phyloP scores from a whole-genome alignment of 2,113 vertebrate species.

The Thamnophis sirtalis region DNA sequence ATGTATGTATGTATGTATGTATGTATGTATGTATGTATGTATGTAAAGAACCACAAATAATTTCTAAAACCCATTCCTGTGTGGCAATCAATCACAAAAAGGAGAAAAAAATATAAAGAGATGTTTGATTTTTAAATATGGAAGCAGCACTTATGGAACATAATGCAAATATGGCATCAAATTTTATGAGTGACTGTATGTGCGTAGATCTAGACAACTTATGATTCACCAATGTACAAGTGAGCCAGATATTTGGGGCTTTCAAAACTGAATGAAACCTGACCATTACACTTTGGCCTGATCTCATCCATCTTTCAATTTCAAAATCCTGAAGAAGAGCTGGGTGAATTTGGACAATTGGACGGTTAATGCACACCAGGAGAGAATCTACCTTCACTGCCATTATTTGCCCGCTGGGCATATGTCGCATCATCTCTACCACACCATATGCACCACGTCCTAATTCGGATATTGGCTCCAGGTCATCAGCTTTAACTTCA shows the following conservation, averaged over 20 bases:
- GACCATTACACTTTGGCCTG: not conserved
- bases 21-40: no score
- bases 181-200: not conserved
- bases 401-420: conserved; percentile 96
- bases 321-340: not conserved
- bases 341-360: not conserved
- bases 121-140: not conserved
- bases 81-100: not conserved
- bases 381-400: conserved; percentile 87
- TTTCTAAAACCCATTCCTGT: not conserved
- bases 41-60: not conserved
- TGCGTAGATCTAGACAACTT: not conserved
- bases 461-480: conserved; percentile 91
- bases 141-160: not conserved
- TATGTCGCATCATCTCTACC: conserved; percentile 96
- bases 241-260: not conserved
- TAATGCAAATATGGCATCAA: not conserved
- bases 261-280: not conserved
- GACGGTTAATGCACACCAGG: not conserved
- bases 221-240: not conserved
- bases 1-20: no score
- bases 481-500: conserved; percentile 96
- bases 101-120: not conserved
- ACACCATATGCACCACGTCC: conserved; percentile 95
- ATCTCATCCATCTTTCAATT: not conserved